Base-by-base conservation (phyloP, 2,113 vertebrate genomes). In the Leiothrix lutea region DNA sequence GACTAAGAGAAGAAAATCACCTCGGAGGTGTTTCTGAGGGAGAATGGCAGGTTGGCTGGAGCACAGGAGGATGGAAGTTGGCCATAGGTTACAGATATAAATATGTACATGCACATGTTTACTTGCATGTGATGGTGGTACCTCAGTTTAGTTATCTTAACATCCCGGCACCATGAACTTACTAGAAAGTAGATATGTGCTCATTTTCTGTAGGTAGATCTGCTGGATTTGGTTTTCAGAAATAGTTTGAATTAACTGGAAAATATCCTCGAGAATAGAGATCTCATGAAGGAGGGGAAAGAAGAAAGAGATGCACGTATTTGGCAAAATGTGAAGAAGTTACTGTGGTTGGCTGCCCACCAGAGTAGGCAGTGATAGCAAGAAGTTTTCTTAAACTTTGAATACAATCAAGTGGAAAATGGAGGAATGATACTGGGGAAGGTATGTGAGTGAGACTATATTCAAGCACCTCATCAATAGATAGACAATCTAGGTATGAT, bases 101-200 rank as follows among this genome's bases (percentile, higher is more conserved):
- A 26, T 4, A 2, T 1, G 2, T 19, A 1, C 4, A 1, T 1
- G 6, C 11, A 1, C 5, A 1, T 0, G 0, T 60, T 58, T 35
- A 19, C 12, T 38, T 47, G 8, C 4, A 0, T 21, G 1, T 8
- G 40, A 19, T 31, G 15, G 38, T 25, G 8, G 14, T 70, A 53
- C 26, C 24, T 79, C 21, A 4, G 12, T 69, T 81, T 6, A 35
- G 3, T n/a, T 69, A n/a, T 12, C 17, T 33, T 13, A 62, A 54
- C 33, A n/a, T 26, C 18, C 48, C 3, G 1, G 24, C 60, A 25
- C 36, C 0, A 0, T 31, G 21, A 33, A 22, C 45, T 66, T 40
- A 6, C 13, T 25, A 9, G 42, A 11, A 45, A 65, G 29, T 14
- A 64, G 33, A 7, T 26, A 3, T 1, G 0, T 6, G 5, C 5